Percentiles rank a stretch among this genome's conserved stretches.
Conservation (phyloP, 2,113 vertebrate genomes). For the Taxidea taxus region DNA sequence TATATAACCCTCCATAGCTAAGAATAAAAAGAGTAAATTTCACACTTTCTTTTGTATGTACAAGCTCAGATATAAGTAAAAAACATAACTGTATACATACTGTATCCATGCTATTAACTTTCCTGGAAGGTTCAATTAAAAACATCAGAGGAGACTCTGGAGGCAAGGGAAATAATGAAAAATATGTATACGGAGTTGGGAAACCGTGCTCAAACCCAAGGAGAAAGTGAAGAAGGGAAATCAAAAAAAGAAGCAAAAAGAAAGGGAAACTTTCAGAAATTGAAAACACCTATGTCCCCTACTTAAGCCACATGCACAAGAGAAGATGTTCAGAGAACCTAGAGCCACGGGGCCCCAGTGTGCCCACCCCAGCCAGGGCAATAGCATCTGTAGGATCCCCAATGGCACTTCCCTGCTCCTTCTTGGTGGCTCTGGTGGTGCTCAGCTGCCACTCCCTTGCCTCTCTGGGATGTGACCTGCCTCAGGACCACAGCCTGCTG, state of each 20-base stretch:
- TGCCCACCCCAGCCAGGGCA: background rate
- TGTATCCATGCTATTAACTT: background rate
- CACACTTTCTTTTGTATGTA: background rate
- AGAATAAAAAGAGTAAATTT: background rate
- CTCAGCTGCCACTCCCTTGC: background rate
- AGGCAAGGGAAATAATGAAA: background rate
- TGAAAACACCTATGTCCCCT: background rate
- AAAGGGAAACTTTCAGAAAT: background rate
- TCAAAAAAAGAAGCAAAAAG: conserved; percentile 1
- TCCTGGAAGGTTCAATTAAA: background rate
- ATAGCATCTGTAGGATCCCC: too few species aligned
- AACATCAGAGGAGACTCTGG: background rate
- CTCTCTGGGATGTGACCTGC: background rate
- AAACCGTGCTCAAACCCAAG: background rate
- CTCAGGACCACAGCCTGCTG: background rate
- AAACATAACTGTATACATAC: background rate
- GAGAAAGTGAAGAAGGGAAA: background rate
- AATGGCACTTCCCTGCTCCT: background rate
- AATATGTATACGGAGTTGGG: background rate
- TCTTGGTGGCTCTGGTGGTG: background rate
- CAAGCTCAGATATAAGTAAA: background rate
- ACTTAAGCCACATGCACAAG: background rate
- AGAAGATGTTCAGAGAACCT: background rate
- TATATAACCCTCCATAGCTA: background rate
- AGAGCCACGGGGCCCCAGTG: background rate